Percentiles rank a stretch among this genome's conserved stretches.
These are phyloP conservation scores for Antheraea assamensis DNA, from an alignment of 2,888 invertebrate species.

Conservation along the genomic window DNA sequence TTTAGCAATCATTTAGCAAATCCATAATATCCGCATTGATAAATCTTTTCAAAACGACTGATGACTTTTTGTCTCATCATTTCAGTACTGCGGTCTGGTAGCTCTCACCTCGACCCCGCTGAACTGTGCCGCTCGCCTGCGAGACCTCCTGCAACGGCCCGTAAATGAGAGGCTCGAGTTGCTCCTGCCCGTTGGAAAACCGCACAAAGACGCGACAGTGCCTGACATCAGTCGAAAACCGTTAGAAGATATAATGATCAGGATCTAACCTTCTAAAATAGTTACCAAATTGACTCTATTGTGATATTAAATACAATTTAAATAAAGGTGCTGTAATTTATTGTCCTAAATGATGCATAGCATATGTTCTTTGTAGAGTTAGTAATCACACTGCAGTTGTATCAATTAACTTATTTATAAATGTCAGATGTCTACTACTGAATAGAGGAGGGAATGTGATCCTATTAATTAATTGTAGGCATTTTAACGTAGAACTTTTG, in stretches of 20 bases:
- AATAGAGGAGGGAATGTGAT: too few species aligned
- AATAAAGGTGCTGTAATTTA: too few species aligned
- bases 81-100: constrained; percentile 91
- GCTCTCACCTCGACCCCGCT: constrained; percentile 95
- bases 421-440: too few species aligned
- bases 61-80: constrained; percentile 23
- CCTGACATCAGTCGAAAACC: constrained; percentile 89
- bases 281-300: background rate
- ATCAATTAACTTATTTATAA: too few species aligned
- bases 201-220: constrained; percentile 88
- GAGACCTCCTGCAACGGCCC: constrained; percentile 89
- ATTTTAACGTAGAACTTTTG: too few species aligned
- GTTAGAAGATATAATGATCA: constrained; percentile 88
- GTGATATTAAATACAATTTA: background rate
- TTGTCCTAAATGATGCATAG: too few species aligned
- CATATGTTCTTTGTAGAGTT: too few species aligned
- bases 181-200: constrained; percentile 93
- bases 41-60: too few species aligned
- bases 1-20: too few species aligned
- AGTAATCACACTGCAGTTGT: too few species aligned
- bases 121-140: constrained; percentile 92
- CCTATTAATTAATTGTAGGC: too few species aligned
- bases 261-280: constrained; percentile 54
- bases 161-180: constrained; percentile 90
- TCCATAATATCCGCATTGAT: too few species aligned